These are phyloP conservation scores for Antheraea pernyi DNA, from an alignment of 1,140 invertebrate species.

Conservation along the genomic window DNA sequence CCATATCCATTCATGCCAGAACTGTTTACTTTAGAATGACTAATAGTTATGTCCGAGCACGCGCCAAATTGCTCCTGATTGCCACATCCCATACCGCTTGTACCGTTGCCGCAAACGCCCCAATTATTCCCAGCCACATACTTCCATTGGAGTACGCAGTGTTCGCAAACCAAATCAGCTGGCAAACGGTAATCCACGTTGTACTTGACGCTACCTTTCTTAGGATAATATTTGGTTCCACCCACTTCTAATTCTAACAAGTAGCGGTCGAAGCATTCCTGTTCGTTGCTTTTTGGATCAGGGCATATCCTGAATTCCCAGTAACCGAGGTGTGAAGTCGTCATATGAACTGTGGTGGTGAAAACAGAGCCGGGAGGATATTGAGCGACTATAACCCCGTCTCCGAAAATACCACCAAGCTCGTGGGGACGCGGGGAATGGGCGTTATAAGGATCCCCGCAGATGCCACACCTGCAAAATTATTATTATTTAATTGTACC, in stretches of 20 bases:
- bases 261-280: constrained; percentile 88
- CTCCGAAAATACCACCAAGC: constrained; percentile 89
- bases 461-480: constrained; percentile 84
- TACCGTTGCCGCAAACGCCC: constrained; percentile 86
- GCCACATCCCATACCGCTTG: constrained; percentile 46
- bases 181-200: constrained; percentile 85
- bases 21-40: neutral
- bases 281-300: constrained; percentile 79
- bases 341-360: constrained; percentile 86
- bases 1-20: neutral
- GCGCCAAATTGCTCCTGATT: constrained; percentile 91
- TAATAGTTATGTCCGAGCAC: constrained; percentile 89
- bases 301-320: constrained; percentile 92
- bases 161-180: constrained; percentile 83
- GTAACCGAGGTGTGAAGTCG: constrained; percentile 89
- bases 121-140: constrained; percentile 90
- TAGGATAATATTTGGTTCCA: constrained; percentile 84
- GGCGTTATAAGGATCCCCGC: constrained; percentile 89
- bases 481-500: no score
- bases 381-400: constrained; percentile 86
- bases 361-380: constrained; percentile 86
- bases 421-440: constrained; percentile 87
- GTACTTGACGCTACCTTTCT: constrained; percentile 84
- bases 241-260: constrained; percentile 80
- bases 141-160: constrained; percentile 91